Conservation (phyloP, 2,888 invertebrate genomes). For the Trichogramma dendrolimi region DNA sequence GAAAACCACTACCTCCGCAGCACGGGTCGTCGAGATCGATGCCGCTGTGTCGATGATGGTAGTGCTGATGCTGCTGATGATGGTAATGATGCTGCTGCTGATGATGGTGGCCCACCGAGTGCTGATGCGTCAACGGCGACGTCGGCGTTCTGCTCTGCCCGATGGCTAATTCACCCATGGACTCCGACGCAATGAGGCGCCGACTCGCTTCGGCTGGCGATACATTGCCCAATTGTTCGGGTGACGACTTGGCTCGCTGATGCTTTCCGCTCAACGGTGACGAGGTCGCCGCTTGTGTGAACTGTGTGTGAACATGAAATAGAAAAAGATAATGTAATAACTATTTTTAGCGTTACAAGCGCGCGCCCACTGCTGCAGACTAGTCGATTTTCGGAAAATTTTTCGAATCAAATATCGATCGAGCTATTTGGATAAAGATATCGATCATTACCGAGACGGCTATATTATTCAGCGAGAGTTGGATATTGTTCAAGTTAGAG, state of each 20-base stretch:
- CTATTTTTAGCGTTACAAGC: constrained; percentile 17
- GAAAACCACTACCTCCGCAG: constrained; percentile 34
- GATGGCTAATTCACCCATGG: constrained; percentile 57
- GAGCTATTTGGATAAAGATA: too few species aligned
- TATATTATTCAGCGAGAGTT: too few species aligned
- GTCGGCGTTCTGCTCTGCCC: background rate
- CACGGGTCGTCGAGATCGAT: constrained; percentile 51
- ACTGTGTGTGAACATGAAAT: constrained; percentile 30
- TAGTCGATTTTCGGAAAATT: too few species aligned
- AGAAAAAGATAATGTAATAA: constrained; percentile 10
- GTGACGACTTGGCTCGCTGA: constrained; percentile 65
- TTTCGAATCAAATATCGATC: too few species aligned
- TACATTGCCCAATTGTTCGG: constrained; percentile 56
- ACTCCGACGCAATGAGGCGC: constrained; percentile 59
- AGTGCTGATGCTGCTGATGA: too few species aligned
- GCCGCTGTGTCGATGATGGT: constrained; percentile 32
- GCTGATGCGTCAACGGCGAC: constrained; percentile 12
- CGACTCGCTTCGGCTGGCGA: constrained; percentile 51
- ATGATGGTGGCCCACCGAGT: too few species aligned
- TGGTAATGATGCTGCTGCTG: too few species aligned
- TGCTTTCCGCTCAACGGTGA: constrained; percentile 51
- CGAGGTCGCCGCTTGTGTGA: constrained; percentile 42
- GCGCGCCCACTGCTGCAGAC: too few species aligned
- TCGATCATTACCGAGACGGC: too few species aligned
- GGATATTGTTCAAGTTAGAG: too few species aligned